These are phyloP conservation scores for Acyrthosiphon pisum DNA, from an alignment of 1,140 invertebrate genomes.

Conservation along the genomic window DNA sequence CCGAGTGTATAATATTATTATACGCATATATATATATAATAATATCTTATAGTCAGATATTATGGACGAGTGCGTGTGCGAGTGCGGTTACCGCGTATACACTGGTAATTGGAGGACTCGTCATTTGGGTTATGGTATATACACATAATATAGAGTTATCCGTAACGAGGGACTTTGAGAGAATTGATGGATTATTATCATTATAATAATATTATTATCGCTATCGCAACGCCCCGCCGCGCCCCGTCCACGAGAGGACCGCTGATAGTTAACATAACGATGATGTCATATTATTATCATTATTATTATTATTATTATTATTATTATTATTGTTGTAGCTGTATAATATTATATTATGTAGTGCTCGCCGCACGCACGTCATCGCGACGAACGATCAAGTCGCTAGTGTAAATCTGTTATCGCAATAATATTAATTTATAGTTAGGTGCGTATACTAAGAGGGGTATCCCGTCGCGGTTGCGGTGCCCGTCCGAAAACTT, in stretches of 20 bases:
- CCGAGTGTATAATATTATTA: background rate
- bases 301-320: background rate
- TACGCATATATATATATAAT: too few species aligned
- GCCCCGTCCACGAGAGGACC: too few species aligned
- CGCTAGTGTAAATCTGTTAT: background rate
- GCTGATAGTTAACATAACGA: background rate
- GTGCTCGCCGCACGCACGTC: too few species aligned
- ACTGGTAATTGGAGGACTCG: background rate
- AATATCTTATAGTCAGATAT: background rate
- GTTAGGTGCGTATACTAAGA: too few species aligned
- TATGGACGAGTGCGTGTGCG: background rate
- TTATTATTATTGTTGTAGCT: background rate
- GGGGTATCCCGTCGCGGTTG: background rate
- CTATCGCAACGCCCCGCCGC: too few species aligned
- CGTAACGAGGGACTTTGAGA: background rate
- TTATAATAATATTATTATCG: background rate
- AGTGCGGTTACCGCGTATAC: background rate
- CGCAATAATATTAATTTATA: background rate
- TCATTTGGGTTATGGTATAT: background rate
- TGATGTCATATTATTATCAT: background rate
- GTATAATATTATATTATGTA: too few species aligned
- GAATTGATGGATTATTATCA: background rate
- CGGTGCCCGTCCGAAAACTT: background rate
- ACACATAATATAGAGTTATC: background rate
- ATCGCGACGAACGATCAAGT: background rate